A percentile compares a stretch with the other conserved stretches of the same genome.
Conservation (phyloP, 2,888 invertebrate species). For the Thecocarcelia acutangulata region DNA sequence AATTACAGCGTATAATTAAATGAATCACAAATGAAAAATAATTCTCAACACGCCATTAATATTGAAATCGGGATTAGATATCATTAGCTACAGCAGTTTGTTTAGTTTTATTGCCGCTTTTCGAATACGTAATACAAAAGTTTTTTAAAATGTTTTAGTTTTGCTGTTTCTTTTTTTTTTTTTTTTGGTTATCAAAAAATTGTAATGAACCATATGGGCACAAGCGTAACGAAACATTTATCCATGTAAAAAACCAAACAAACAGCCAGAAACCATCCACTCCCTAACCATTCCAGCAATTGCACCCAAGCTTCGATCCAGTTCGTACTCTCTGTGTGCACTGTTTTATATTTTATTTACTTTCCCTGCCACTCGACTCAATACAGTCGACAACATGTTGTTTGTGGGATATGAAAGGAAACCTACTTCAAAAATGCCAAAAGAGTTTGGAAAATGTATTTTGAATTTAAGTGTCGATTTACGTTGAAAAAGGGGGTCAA, state of each 20-base stretch:
- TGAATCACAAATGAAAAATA: background rate
- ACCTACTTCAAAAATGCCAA: slow-evolving; percentile 6
- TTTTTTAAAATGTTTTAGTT: slow-evolving; percentile 23
- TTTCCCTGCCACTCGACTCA: slow-evolving; percentile 30
- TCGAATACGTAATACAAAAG: background rate
- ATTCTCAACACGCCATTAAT: slow-evolving; percentile 28
- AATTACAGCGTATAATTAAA: slow-evolving; percentile 20
- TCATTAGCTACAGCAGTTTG: slow-evolving; percentile 11
- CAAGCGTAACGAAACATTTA: slow-evolving; percentile 58
- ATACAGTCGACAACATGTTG: slow-evolving; percentile 26
- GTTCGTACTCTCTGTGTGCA: slow-evolving; percentile 18
- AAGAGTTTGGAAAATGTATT: slow-evolving; percentile 17
- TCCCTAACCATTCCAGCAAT: slow-evolving; percentile 29
- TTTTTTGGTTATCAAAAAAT: background rate
- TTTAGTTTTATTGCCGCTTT: background rate
- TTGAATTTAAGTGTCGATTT: background rate
- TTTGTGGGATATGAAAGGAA: slow-evolving; percentile 3
- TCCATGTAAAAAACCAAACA: slow-evolving; percentile 38
- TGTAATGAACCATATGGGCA: slow-evolving; percentile 59
- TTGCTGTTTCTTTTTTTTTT: background rate
- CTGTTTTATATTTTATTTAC: slow-evolving; percentile 51
- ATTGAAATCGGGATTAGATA: slow-evolving; percentile 37
- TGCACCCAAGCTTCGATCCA: slow-evolving; percentile 30
- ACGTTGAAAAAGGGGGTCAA: slow-evolving; percentile 1
- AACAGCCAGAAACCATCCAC: background rate